Conservation (phyloP, 2,797 vertebrate species). For the Anguilla marmorata region DNA sequence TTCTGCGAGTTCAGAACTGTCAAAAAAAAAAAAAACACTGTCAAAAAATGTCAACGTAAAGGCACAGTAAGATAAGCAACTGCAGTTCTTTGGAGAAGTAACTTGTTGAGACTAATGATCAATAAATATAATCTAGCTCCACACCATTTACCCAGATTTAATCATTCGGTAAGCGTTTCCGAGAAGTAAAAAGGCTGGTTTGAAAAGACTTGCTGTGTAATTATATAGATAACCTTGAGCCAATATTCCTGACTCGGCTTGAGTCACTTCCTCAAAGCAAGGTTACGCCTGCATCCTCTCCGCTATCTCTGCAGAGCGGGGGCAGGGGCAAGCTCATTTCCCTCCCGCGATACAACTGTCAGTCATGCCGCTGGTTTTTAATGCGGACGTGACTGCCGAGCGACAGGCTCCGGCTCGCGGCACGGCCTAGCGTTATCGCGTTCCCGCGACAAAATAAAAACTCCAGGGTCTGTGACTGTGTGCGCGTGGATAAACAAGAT, state of each 20-base stretch:
- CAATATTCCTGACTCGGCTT: background rate
- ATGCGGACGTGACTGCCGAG: background rate
- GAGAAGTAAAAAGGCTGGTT: constrained; percentile 11
- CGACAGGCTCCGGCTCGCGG: background rate
- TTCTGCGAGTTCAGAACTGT: background rate
- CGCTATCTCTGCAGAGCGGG: background rate
- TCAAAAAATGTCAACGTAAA: background rate
- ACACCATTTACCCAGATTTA: background rate
- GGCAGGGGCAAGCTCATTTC: background rate
- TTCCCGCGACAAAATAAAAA: constrained; percentile 20
- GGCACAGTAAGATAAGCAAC: background rate
- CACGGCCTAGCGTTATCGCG: constrained; percentile 16
- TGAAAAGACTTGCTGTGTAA: constrained; percentile 2
- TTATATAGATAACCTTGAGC: constrained; percentile 54
- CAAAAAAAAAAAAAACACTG: background rate
- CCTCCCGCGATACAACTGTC: constrained; percentile 31
- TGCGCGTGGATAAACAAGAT: constrained; percentile 37
- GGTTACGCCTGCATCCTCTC: background rate
- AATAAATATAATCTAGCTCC: background rate
- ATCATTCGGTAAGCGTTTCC: background rate
- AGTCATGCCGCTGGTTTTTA: background rate
- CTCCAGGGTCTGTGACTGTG: constrained; percentile 3
- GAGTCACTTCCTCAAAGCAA: constrained; percentile 34
- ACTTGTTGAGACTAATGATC: background rate
- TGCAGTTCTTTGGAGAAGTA: background rate